Evolutionary conservation across 2,797 vertebrate genomes (phyloP), one percentile per base, ranked within the genome.

Genomic region (Pipistrellus pygmaeus): DNA sequence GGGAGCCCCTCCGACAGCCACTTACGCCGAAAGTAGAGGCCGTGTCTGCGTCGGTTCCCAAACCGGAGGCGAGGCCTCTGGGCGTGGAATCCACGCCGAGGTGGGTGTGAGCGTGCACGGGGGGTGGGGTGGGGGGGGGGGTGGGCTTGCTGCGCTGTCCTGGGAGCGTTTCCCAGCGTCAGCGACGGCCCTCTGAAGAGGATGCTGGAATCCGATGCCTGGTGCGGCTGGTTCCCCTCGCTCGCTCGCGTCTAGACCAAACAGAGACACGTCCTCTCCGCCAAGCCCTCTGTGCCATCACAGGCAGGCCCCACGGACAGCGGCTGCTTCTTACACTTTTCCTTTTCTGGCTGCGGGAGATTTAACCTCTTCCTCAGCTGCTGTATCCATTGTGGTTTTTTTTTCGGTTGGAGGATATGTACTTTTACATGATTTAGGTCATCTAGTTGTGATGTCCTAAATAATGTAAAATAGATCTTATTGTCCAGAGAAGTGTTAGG

Each of bases 271-370:
- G 2, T 72, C 38, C 57, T 64, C 44, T 90, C 69, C 60, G 88
- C 88, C 94, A 83, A 75, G 51, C 18, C 17, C 38, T 62, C 75
- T 62, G 82, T 88, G 85, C 75, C 0, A 14, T 82, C 71, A 66
- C 20, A 46, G 90, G 48, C 69, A 71, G 75, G 38, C 32, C 25
- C 2, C 17, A 2, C 18, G 38, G 66, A 3, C 3, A 6, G 32
- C 0, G 0, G 38, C 60, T 84, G 85, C 68, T 53, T 21, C 78
- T 87, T 71, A n/a, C 3, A 12, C 71, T 48, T n/a, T 89, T 66
- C 41, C 51, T 94, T 94, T 93, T 91, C 92, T 88, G 77, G 73
- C n/a, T 66, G 30, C 6, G 12, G 64, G 62, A 90, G 64, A 53
- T 81, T 91, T 60, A 94, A 91, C 62, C 44, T 85, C 72, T 90